These are phyloP conservation scores for Brotula barbata DNA, from an alignment of 2,797 vertebrate species.

Conservation along the genomic window DNA sequence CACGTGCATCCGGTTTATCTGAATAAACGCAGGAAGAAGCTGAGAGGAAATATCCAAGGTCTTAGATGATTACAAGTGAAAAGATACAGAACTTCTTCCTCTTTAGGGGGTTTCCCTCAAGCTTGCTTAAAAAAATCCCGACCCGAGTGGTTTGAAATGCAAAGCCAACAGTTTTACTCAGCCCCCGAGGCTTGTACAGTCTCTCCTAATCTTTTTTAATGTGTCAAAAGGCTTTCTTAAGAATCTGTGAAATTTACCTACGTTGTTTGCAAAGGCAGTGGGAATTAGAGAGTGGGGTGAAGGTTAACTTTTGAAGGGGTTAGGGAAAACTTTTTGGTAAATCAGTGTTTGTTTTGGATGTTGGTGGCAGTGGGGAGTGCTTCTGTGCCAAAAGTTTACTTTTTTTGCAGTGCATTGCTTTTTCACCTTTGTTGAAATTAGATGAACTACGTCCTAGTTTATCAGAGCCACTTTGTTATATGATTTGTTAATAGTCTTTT, in stretches of 20 bases:
- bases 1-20: slow-evolving; percentile 21
- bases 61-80: slow-evolving; percentile 59
- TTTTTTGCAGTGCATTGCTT: too few species aligned
- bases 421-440: too few species aligned
- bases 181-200: slow-evolving; percentile 76
- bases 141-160: slow-evolving; percentile 77
- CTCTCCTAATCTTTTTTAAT: slow-evolving; percentile 83
- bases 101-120: slow-evolving; percentile 71
- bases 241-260: slow-evolving; percentile 80
- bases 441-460: too few species aligned
- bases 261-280: slow-evolving; percentile 79
- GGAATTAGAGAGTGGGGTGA: slow-evolving; percentile 65
- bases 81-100: slow-evolving; percentile 67
- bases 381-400: too few species aligned
- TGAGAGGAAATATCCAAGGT: slow-evolving; percentile 62
- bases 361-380: neutral
- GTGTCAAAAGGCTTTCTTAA: slow-evolving; percentile 81
- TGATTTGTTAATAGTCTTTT: too few species aligned
- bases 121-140: slow-evolving; percentile 55
- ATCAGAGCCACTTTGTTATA: too few species aligned
- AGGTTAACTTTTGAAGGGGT: slow-evolving; percentile 68
- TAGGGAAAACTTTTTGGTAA: slow-evolving; percentile 60
- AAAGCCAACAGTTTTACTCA: slow-evolving; percentile 80
- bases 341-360: slow-evolving; percentile 40
- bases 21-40: slow-evolving; percentile 52